These are phyloP conservation scores for Ischnura elegans DNA, from an alignment of 2,888 invertebrate genomes.

Conservation along the genomic window DNA sequence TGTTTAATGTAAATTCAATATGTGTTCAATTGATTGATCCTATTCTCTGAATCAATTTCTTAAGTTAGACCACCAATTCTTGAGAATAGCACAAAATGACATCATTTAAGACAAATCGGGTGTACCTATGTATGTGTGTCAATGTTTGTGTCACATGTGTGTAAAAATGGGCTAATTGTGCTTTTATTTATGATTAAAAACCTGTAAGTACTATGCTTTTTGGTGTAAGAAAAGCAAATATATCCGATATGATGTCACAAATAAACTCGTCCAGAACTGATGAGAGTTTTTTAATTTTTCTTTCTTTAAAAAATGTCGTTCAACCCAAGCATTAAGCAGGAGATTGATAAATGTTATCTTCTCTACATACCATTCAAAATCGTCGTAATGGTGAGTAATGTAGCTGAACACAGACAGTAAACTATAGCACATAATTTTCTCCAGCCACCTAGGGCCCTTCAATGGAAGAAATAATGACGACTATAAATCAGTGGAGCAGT, in stretches of 20 bases:
- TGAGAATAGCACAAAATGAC: background rate
- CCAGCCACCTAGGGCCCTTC: too few relatives aligned
- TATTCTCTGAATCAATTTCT: background rate
- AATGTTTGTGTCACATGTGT: background rate
- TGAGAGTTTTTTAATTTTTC: background rate
- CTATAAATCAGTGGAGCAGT: too few relatives aligned
- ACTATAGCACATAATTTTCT: too few relatives aligned
- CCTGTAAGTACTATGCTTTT: conserved; percentile 8
- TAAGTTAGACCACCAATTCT: background rate
- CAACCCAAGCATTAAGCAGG: too few relatives aligned
- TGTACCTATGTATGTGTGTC: background rate
- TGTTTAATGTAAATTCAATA: background rate
- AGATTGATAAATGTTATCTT: too few relatives aligned
- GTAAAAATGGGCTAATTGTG: conserved; percentile 14
- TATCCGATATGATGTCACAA: conserved; percentile 23
- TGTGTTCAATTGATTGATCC: background rate
- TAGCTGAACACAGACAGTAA: too few relatives aligned
- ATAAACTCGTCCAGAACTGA: conserved; percentile 14
- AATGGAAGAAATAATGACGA: too few relatives aligned
- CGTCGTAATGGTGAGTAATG: too few relatives aligned
- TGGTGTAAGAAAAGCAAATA: conserved; percentile 14
- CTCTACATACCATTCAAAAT: too few relatives aligned
- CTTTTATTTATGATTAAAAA: background rate
- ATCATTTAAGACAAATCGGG: background rate
- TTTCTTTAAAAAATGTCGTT: too few relatives aligned